Evolutionary conservation across 2,888 invertebrate species (phyloP), one percentile per base, ranked within the genome.

Genomic region (Hyposoter dolosus): DNA sequence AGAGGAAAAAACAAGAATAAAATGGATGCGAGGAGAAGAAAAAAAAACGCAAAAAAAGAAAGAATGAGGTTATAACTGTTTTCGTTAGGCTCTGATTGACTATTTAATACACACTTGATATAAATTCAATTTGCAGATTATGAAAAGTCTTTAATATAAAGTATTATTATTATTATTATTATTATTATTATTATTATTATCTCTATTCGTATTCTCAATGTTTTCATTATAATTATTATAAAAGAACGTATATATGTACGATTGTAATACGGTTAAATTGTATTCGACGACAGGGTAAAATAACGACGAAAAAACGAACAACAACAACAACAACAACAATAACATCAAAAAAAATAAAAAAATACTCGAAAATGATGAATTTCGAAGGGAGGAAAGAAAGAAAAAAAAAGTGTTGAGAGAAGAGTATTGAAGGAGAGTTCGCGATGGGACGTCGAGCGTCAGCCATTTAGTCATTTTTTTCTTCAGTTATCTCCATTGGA

Each of bases 251-350:
- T 90, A 89, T 89, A 90, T 88, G 88, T 89, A 89, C 89, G 88
- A 90, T 91, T 90, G 89, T 91, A 90, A 89, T 90, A 89, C 88
- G 89, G 88, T 91, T 91, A 91, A 91, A 93, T 92, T 92, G 89
- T 92, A 94, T 93, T 93, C 91, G 90, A 92, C 89, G 92, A 94
- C 94, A 94, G 94, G 94, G 94, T 94, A 94, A 40, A 92, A 91
- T 88, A 86, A 28, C 28, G 60, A 60, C 60, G 60, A 60, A 87
- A 85, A 89, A 87, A 40, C 40, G 84, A 87, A 88, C 84, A 88
- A 88, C 56, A 23, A 69, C 19, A 47, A 69, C 19, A 47, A 63
- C 60, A 71, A 87, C 84, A 87, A 88, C 84, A 88, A 88, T 45
- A 45, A 69, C 19, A 47, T 28, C 12, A 76, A 63, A 56, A 71